These are phyloP conservation scores for Catharus ustulatus DNA, from an alignment of 2,797 vertebrate species.

Conservation along the genomic window DNA sequence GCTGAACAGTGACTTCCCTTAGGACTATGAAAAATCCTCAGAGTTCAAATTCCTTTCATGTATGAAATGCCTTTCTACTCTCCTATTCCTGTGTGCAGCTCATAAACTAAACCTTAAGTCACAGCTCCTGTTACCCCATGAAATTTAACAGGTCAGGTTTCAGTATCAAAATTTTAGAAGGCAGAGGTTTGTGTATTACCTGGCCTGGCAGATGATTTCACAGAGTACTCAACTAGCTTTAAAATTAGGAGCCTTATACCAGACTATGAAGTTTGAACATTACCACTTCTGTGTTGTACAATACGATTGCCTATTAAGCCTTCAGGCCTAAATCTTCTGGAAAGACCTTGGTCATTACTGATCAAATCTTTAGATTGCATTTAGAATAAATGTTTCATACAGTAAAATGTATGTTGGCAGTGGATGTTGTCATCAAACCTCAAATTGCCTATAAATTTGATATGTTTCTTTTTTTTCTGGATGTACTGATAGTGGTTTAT, in stretches of 20 bases:
- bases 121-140: background rate
- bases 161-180: background rate
- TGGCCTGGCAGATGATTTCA: background rate
- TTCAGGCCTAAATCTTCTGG: background rate
- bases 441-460: background rate
- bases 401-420: background rate
- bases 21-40: background rate
- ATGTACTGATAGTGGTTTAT: background rate
- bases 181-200: background rate
- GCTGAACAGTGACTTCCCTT: background rate
- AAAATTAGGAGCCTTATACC: background rate
- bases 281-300: background rate
- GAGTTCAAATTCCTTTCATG: background rate
- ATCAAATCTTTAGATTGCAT: background rate
- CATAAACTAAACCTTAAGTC: background rate
- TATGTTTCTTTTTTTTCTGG: background rate
- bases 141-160: background rate
- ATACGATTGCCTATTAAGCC: background rate
- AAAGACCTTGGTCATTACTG: background rate
- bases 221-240: background rate
- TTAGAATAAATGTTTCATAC: background rate
- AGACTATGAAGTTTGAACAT: background rate
- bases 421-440: background rate
- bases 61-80: background rate
- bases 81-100: background rate